Conservation (phyloP, 2,113 vertebrate genomes). For the Sapayoa aenigma region DNA sequence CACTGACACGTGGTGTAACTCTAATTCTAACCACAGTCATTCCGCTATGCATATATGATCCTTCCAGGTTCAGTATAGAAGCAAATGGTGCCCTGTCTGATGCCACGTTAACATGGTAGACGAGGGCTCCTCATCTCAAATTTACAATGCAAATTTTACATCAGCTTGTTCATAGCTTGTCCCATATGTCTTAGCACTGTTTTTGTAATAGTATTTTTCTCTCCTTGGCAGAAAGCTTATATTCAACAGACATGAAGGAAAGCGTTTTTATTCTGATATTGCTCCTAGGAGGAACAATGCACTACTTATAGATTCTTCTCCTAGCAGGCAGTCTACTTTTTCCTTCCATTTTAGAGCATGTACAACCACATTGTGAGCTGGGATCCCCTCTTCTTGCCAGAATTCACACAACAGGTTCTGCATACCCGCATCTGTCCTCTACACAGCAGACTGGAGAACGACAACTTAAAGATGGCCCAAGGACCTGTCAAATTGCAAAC, state of each 20-base stretch:
- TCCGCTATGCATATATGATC: background rate
- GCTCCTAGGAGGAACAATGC: background rate
- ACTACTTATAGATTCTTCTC: background rate
- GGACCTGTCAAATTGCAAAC: background rate
- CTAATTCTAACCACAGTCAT: background rate
- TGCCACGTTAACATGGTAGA: background rate
- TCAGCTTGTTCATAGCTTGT: background rate
- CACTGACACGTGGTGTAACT: background rate
- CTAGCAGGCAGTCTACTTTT: background rate
- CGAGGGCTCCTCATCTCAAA: no score
- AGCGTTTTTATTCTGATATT: background rate
- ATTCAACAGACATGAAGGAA: background rate
- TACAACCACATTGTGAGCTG: background rate
- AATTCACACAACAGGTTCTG: background rate
- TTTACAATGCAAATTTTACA: background rate
- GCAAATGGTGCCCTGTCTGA: background rate
- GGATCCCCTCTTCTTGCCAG: background rate
- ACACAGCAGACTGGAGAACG: background rate
- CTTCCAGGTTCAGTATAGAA: background rate
- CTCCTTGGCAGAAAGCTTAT: background rate
- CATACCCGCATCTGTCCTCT: background rate
- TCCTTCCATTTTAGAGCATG: background rate
- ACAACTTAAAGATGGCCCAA: background rate
- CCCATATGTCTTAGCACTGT: background rate
- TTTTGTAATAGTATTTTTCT: background rate